Percentiles rank a stretch among this genome's conserved stretches.
Conservation (phyloP, 2,113 vertebrate species). For the Podiceps cristatus region DNA sequence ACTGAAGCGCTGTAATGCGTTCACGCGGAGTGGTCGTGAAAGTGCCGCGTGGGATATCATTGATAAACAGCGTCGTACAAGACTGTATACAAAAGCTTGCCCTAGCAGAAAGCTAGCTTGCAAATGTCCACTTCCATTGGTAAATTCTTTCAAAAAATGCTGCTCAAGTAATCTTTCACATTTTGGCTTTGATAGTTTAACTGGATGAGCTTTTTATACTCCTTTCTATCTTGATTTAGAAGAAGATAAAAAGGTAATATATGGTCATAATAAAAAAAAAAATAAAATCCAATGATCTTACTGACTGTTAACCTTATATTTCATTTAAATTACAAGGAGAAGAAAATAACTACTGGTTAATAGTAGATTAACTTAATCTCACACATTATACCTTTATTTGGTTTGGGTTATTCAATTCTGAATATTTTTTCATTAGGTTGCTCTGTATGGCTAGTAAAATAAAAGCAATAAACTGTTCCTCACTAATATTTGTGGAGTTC, state of each 20-base stretch:
- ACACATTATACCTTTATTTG: neutral
- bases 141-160: neutral
- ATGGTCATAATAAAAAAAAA: neutral
- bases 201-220: neutral
- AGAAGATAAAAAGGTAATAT: neutral
- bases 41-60: neutral
- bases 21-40: neutral
- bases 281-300: neutral
- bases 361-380: neutral
- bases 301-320: neutral
- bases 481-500: neutral
- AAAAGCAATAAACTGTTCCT: neutral
- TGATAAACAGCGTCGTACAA: neutral
- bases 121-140: neutral
- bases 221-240: neutral
- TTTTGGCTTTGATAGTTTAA: neutral
- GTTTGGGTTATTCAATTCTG: neutral
- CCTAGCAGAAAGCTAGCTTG: neutral
- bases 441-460: neutral
- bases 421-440: neutral
- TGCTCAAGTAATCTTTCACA: neutral
- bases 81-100: neutral
- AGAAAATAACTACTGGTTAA: neutral
- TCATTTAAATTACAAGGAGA: neutral
- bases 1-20: neutral